Percentiles rank a stretch among this genome's conserved stretches.
phyloP scores from a whole-genome alignment of 2,888 invertebrate genomes.

The Drosophila yooni region DNA sequence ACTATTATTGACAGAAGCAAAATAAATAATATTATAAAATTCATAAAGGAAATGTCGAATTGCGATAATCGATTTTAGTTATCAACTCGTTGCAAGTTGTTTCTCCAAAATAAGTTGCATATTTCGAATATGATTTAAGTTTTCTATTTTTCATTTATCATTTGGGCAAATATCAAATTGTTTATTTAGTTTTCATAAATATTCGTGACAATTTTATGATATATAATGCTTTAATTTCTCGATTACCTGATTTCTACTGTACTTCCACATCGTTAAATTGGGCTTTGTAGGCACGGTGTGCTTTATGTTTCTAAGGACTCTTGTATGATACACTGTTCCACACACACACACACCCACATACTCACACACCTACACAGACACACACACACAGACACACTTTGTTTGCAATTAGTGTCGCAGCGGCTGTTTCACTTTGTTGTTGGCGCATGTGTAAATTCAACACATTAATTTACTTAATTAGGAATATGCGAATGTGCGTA shows the following conservation, averaged over 20 bases:
- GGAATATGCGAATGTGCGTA: slow-evolving; percentile 74
- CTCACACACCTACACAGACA: background rate
- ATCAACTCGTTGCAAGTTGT: background rate
- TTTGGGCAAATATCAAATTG: background rate
- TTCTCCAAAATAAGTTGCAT: background rate
- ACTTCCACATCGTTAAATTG: slow-evolving; percentile 16
- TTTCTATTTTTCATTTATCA: background rate
- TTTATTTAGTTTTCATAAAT: background rate
- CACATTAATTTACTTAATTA: slow-evolving; percentile 80
- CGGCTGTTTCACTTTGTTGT: slow-evolving; percentile 75
- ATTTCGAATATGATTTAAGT: background rate
- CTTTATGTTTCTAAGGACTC: slow-evolving; percentile 31
- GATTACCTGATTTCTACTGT: slow-evolving; percentile 30
- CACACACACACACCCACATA: slow-evolving; percentile 11
- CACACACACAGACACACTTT: slow-evolving; percentile 51
- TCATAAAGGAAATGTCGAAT: background rate
- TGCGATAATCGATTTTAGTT: background rate
- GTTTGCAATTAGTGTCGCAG: slow-evolving; percentile 78
- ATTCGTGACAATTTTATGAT: background rate
- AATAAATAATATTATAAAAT: background rate
- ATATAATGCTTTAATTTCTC: slow-evolving; percentile 1
- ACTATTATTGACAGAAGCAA: background rate
- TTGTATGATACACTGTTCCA: slow-evolving; percentile 19
- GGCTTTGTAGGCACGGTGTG: slow-evolving; percentile 3
- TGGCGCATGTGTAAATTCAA: slow-evolving; percentile 69